These are phyloP conservation scores for Chaetodon auriga DNA, from an alignment of 2,113 vertebrate genomes.

Conservation along the genomic window DNA sequence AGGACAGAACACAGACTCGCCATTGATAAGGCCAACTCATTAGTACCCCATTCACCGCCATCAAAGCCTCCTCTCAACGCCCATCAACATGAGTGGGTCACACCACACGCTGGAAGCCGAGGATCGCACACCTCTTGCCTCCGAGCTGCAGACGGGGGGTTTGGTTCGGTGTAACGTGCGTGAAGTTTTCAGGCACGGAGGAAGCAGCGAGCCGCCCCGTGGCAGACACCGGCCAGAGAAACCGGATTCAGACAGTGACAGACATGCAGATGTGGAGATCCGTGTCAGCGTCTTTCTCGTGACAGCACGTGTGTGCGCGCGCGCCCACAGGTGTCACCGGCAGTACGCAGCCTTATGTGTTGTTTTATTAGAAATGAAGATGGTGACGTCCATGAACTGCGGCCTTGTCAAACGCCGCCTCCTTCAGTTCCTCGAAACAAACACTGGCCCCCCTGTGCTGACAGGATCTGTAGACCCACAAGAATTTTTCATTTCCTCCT, in stretches of 20 bases:
- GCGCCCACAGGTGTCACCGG: not conserved
- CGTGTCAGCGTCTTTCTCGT: not conserved
- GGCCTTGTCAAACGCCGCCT: slow-evolving; percentile 23
- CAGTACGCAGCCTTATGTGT: not conserved
- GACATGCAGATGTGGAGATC: not conserved
- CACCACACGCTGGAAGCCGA: slow-evolving; percentile 39
- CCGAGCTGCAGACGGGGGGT: not conserved
- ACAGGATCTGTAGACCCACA: not conserved
- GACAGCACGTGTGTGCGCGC: too few species aligned
- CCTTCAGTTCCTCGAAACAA: slow-evolving; percentile 20
- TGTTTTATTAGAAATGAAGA: slow-evolving; percentile 11
- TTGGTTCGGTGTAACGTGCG: not conserved
- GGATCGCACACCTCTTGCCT: slow-evolving; percentile 43
- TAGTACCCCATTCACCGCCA: slow-evolving; percentile 76
- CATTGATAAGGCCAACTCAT: slow-evolving; percentile 80
- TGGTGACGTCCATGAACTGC: slow-evolving; percentile 1
- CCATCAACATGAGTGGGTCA: slow-evolving; percentile 58
- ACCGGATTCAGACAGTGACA: not conserved
- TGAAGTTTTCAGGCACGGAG: not conserved
- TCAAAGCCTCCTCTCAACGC: slow-evolving; percentile 69
- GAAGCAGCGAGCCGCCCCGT: not conserved
- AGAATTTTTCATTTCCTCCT: not conserved
- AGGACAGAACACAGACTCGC: slow-evolving; percentile 71
- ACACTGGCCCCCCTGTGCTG: not conserved
- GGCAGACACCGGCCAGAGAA: not conserved